phyloP scores from a whole-genome alignment of 2,113 vertebrate species.

The Ammodytes marinus region DNA sequence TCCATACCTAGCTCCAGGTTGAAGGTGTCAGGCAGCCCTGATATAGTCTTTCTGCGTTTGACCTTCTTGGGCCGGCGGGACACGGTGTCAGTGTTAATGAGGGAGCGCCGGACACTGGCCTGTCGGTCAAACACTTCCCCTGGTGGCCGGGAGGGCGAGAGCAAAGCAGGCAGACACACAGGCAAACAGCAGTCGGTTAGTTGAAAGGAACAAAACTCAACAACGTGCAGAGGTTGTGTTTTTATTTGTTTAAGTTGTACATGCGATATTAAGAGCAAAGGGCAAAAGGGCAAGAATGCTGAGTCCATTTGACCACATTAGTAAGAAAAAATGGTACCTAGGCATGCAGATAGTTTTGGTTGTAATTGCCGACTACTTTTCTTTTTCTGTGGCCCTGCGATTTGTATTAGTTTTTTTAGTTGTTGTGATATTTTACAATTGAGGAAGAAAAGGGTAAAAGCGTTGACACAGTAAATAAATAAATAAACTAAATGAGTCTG shows the following conservation, averaged over 20 bases:
- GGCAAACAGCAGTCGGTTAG: constrained; percentile 82
- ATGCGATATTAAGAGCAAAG: constrained; percentile 49
- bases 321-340: not conserved
- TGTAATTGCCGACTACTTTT: not conserved
- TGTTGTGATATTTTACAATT: not conserved
- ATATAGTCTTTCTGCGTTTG: constrained; percentile 99
- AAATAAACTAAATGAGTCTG: not conserved
- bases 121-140: constrained; percentile 99
- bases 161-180: constrained; percentile 93
- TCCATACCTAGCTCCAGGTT: constrained; percentile 99
- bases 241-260: constrained; percentile 30
- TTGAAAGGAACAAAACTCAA: constrained; percentile 57
- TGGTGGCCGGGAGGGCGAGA: constrained; percentile 91
- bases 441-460: not conserved
- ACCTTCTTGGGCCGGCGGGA: constrained; percentile 99
- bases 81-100: constrained; percentile 98
- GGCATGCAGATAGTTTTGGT: not conserved
- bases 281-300: not conserved
- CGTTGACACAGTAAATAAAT: too few species aligned
- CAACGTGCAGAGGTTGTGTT: constrained; percentile 61
- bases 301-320: constrained; percentile 15
- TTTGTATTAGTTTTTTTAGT: not conserved
- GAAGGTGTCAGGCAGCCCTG: constrained; percentile 98
- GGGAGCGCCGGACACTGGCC: constrained; percentile 97
- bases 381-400: not conserved